Conservation (phyloP, 2,888 invertebrate genomes). For the Bedellia somnulentella region DNA sequence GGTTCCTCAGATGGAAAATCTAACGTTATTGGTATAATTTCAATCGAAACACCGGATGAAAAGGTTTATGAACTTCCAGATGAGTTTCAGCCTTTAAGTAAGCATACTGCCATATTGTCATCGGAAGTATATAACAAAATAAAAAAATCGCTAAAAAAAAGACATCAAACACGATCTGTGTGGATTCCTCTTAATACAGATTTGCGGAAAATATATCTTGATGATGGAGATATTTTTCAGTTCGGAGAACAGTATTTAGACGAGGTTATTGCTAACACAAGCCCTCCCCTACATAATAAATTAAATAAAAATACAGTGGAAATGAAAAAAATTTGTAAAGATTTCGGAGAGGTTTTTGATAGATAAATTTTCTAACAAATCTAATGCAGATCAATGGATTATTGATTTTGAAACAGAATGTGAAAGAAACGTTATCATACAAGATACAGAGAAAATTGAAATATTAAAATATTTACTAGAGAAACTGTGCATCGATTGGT, state of each 20-base stretch:
- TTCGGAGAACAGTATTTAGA: neutral
- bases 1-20: neutral
- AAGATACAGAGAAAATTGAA: conserved; percentile 6
- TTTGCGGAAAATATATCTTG: neutral
- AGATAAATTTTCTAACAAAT: conserved; percentile 6
- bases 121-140: neutral
- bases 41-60: neutral
- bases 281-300: too few relatives aligned
- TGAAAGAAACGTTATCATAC: neutral
- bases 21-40: neutral
- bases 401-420: conserved; percentile 6
- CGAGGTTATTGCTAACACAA: neutral
- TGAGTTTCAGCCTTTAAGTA: neutral
- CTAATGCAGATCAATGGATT: conserved; percentile 7
- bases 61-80: neutral
- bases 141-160: neutral
- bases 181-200: neutral
- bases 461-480: conserved; percentile 5
- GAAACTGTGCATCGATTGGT: conserved; percentile 1
- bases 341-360: conserved; percentile 5
- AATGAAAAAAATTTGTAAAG: neutral
- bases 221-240: neutral
- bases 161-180: neutral
- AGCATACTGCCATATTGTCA: neutral
- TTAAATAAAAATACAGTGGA: neutral